Base-by-base conservation (phyloP, 37 sponge, comb jelly and placozoan genomes). In the Ephydatia muelleri region DNA sequence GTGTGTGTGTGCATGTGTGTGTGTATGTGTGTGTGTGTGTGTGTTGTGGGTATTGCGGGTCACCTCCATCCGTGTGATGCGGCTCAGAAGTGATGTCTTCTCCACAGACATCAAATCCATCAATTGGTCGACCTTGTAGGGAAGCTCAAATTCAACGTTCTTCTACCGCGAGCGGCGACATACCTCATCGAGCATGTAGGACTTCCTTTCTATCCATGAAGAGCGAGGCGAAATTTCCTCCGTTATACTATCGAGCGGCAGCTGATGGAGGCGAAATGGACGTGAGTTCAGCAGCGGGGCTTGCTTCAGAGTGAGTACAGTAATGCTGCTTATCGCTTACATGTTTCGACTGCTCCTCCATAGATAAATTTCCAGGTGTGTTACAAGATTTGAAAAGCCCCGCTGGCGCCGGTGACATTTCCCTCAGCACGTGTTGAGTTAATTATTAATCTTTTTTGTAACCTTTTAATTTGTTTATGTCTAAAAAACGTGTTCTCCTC, bases 171-270 rank as follows among this genome's bases (percentile, higher is more conserved):
- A 6, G 14, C n/a, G 1, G 29, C 3, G 5, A 9, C 73, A 30
- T 75, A 80, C 85, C 67, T 89, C 85, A 25, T 89, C 90, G 29
- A 84, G 70, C 68, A 89, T 77, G 8, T 89, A 26, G 3, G 90
- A 75, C 67, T 84, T 82, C 22, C 78, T 33, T 35, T 72, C 72
- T 32, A 83, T 65, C 72, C 33, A 71, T 14, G 76, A 75, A 38
- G 4, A 6, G 30, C 35, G 32, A 37, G 25, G n/a, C 76, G 38
- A 5, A 33, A 4, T 75, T 38, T 38, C 25, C 31, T 36, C 35
- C 37, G 76, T 33, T 75, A 25, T 75, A 28, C 22, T 29, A 9
- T 78, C 39, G 5, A 27, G 19, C 22, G 39, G 29, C 57, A 23
- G 25, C 81, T 33, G 67, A 31, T 28, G 26, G 37, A 23, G 25